phyloP scores from a whole-genome alignment of 1,140 invertebrate species.

The Drosophila orena region DNA sequence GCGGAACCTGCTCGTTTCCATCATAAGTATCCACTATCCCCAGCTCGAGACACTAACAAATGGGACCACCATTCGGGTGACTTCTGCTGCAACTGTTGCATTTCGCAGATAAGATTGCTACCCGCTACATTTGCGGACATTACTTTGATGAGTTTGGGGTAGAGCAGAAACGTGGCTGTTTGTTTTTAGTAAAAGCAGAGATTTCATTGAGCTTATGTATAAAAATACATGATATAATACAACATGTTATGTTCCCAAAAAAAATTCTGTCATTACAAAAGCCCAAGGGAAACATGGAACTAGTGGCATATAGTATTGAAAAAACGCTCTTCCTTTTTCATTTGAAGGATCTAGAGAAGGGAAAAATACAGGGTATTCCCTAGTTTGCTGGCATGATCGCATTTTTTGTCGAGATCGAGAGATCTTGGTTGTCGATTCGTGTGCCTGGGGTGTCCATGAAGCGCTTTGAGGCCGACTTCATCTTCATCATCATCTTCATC shows the following conservation, averaged over 20 bases:
- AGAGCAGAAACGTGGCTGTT: too few species aligned
- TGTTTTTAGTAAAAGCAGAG: too few species aligned
- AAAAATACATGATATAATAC: too few species aligned
- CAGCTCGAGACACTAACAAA: conserved; percentile 51
- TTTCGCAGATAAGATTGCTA: conserved; percentile 62
- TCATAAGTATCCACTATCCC: not conserved
- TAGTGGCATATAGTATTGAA: too few species aligned
- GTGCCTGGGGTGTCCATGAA: conserved; percentile 12
- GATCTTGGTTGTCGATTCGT: conserved; percentile 25
- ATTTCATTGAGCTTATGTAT: too few species aligned
- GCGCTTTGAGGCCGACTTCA: conserved; percentile 5
- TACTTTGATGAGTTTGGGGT: not conserved
- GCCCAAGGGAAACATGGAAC: too few species aligned
- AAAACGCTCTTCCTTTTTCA: not conserved
- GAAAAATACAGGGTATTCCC: conserved; percentile 4
- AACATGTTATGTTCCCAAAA: too few species aligned
- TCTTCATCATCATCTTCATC: conserved; percentile 9
- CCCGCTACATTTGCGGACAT: not conserved
- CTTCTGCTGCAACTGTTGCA: conserved; percentile 47
- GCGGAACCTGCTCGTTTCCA: conserved; percentile 18
- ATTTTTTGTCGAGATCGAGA: not conserved
- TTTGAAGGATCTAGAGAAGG: not conserved
- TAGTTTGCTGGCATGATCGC: not conserved
- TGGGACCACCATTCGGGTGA: conserved; percentile 63
- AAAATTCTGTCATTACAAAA: too few species aligned